Base-by-base conservation (phyloP, 2,888 invertebrate genomes). In the Scelioninae gen. 1 region DNA sequence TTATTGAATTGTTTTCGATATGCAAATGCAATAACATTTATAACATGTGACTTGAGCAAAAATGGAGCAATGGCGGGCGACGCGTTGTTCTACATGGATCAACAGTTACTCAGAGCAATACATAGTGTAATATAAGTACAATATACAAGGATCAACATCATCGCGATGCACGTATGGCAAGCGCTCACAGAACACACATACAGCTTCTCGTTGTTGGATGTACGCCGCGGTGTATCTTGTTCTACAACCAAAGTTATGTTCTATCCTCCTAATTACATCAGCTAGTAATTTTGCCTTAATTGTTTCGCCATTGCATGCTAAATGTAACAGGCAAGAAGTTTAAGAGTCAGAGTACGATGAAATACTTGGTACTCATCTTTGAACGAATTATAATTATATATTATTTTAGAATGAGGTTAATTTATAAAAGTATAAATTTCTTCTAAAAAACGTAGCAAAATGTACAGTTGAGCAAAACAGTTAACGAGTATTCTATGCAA, bases 11-110 rank as follows among this genome's bases (percentile, higher is more conserved):
- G 75, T 81, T 75, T 40, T 63, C 29, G 75, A 81, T 75, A 75
- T 75, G 81, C 69, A 81, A 81, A 81, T 81, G 69, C 56, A 75
- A 63, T 69, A 63, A 69, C 81, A 81, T 81, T 71, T 45, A 87
- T 87, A 85, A 75, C 88, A 83, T 85, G 87, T 81, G 86, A 87
- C 83, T 85, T 84, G 84, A 77, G 85, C 85, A 87, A 88, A 90
- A 90, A 90, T 89, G 88, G 88, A 86, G 87, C 89, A 88, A 85
- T 84, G 86, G 78, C 83, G n/a, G 79, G 78, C 75, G 58, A 75
- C 72, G 79, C 74, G 74, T 53, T 81, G 81, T 83, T 81, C 80
- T 85, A 85, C 86, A 85, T 31, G 83, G 58, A 68, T 72, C 62
- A 43, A 66, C 77, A 78, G 68, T 79, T 79, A 82, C n/a, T n/a